phyloP scores from a whole-genome alignment of 1,140 invertebrate species.

The Apis laboriosa region DNA sequence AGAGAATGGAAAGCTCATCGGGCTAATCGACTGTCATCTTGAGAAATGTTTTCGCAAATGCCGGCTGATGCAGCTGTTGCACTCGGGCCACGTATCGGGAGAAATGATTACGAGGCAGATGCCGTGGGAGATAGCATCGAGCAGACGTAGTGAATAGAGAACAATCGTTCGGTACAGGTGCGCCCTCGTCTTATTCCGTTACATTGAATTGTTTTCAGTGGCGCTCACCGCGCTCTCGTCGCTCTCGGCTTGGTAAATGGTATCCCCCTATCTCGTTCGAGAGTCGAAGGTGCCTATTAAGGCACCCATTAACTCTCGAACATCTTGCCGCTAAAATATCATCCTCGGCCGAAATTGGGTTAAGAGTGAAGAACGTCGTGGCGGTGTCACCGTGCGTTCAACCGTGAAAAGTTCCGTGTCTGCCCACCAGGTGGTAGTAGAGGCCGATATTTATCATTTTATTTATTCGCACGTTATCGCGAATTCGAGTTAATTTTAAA shows the following conservation, averaged over 20 bases:
- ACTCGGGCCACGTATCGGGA: slow-evolving; percentile 25
- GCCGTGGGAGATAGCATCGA: slow-evolving; percentile 38
- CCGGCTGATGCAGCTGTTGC: slow-evolving; percentile 28
- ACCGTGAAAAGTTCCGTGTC: slow-evolving; percentile 3
- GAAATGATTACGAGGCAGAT: slow-evolving; percentile 25
- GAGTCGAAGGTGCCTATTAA: slow-evolving; percentile 28
- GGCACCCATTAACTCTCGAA: slow-evolving; percentile 31
- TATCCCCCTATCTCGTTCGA: not conserved
- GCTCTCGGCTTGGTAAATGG: not conserved
- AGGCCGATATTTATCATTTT: no score
- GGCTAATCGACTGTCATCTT: slow-evolving; percentile 51
- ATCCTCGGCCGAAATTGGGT: slow-evolving; percentile 17
- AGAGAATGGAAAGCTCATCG: slow-evolving; percentile 32
- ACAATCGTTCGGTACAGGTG: slow-evolving; percentile 39
- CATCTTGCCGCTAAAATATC: slow-evolving; percentile 23
- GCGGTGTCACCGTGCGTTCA: not conserved
- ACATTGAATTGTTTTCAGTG: slow-evolving; percentile 48
- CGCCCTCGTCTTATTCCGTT: slow-evolving; percentile 33
- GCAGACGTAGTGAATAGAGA: slow-evolving; percentile 32
- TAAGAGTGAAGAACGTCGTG: slow-evolving; percentile 21
- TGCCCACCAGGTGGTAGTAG: no score
- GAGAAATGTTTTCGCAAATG: slow-evolving; percentile 50
- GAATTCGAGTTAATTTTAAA: no score
- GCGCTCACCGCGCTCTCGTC: not conserved
- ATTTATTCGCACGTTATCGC: no score